These are phyloP conservation scores for Microdon myrmicae DNA, from an alignment of 2,888 invertebrate species.

Conservation along the genomic window DNA sequence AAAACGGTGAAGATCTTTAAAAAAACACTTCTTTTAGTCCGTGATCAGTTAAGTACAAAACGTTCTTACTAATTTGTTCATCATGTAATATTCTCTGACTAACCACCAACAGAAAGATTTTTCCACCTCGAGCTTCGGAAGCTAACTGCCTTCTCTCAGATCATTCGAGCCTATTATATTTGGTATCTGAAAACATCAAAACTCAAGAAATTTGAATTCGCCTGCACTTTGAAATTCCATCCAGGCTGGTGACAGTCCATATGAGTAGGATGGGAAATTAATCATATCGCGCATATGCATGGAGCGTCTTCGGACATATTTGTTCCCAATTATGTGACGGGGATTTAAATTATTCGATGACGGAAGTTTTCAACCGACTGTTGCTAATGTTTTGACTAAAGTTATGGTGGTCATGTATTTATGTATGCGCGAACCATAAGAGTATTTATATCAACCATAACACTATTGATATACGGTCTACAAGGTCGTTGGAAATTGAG, in stretches of 20 bases:
- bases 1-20: slow-evolving; percentile 39
- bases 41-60: background rate
- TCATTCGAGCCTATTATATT: slow-evolving; percentile 39
- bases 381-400: too few species aligned
- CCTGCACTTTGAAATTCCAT: slow-evolving; percentile 33
- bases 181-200: slow-evolving; percentile 15
- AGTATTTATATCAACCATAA: too few species aligned
- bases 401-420: too few species aligned
- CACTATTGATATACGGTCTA: too few species aligned
- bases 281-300: slow-evolving; percentile 7
- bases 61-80: slow-evolving; percentile 40
- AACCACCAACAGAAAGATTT: slow-evolving; percentile 22
- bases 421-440: too few species aligned
- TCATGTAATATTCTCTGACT: slow-evolving; percentile 24
- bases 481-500: too few species aligned
- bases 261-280: slow-evolving; percentile 6
- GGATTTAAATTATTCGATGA: slow-evolving; percentile 4
- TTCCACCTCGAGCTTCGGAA: slow-evolving; percentile 27
- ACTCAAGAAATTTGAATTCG: slow-evolving; percentile 1
- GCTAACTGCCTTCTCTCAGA: slow-evolving; percentile 28
- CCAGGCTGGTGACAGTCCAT: slow-evolving; percentile 20
- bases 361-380: too few species aligned
- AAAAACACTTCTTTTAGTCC: background rate
- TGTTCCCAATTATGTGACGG: slow-evolving; percentile 47
- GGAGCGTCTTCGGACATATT: slow-evolving; percentile 32